Base-by-base conservation (phyloP, 2,797 vertebrate genomes). In the Meda fulgida region DNA sequence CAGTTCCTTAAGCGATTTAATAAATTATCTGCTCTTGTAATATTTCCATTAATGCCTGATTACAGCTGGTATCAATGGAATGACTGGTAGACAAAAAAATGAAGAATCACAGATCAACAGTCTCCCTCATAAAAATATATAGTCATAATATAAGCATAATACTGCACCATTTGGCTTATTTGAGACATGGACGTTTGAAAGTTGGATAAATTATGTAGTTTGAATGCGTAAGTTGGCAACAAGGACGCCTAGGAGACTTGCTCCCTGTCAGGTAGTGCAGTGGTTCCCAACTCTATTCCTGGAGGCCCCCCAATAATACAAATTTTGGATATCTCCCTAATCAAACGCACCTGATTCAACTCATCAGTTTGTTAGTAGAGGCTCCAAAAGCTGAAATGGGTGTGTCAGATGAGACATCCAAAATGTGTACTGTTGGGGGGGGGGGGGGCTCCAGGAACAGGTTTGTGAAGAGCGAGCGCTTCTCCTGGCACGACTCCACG, bases 281-380 rank as follows among this genome's bases (percentile, higher is more conserved):
- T 81, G 67, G 26, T 81, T 81, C 80, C 51, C 48, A 81, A 38
- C 51, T 58, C 36, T 81, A 51, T 81, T 81, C 67, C 19, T 81
- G 67, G 80, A 70, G 51, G 67, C 67, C 60, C 63, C 78, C 78
- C 78, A 69, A 80, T 38, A 69, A 80, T 80, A 80, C 65, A 67
- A 1, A n/a, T 69, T 36, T 67, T 80, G 46, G 78, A 51, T 7
- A 21, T 8, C 29, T 69, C 65, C 19, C 65, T 80, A 80, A 80
- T 80, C 60, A 80, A 80, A 80, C 2, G 19, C 67, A 81, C 80
- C 67, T 81, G 80, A 81, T 81, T 81, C 51, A 71, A 55, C 80
- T 70, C 51, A 80, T 71, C 67, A 40, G 48, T 31, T 38, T 70
- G 79, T 36, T 53, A 81, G 66, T 48, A 31, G 60, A n/a, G 21